Evolutionary conservation across 2,888 invertebrate genomes (phyloP).

Genomic region (Drosophila neoperkinsi): DNA sequence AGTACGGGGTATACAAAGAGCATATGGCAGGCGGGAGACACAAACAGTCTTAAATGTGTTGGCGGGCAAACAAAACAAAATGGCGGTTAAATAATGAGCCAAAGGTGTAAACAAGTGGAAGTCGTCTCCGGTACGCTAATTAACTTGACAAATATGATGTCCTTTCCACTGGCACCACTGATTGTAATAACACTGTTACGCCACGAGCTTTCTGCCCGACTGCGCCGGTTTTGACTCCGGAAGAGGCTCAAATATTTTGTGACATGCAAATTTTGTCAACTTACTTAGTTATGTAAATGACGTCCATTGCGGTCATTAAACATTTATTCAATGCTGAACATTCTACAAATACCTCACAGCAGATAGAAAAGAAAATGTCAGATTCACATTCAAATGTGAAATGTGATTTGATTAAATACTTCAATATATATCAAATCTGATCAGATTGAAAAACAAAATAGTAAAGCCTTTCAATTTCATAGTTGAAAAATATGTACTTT

Average conservation of each 20-base stretch:
- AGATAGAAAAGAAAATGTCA: background rate
- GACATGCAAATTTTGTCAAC: slow-evolving; percentile 26
- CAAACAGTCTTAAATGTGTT: slow-evolving; percentile 14
- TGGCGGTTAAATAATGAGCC: slow-evolving; percentile 66
- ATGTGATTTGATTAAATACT: background rate
- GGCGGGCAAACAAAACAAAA: slow-evolving; percentile 38
- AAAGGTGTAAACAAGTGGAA: slow-evolving; percentile 71
- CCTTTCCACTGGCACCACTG: slow-evolving; percentile 29
- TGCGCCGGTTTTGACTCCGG: background rate
- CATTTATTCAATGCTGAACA: slow-evolving; percentile 20
- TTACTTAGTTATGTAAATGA: slow-evolving; percentile 24
- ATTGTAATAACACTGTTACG: slow-evolving; percentile 30
- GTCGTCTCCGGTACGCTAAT: slow-evolving; percentile 56
- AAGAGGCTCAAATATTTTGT: slow-evolving; percentile 3
- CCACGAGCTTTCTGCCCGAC: background rate
- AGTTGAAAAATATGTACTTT: background rate
- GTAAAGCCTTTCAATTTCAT: background rate
- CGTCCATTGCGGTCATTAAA: slow-evolving; percentile 30
- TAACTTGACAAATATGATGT: slow-evolving; percentile 71
- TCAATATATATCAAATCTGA: background rate
- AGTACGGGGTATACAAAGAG: background rate
- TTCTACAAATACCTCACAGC: background rate
- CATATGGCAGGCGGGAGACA: background rate
- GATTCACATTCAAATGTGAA: background rate
- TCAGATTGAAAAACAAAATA: background rate